These are phyloP conservation scores for Choristoneura rosaceana DNA, from an alignment of 2,888 invertebrate species.

Conservation along the genomic window DNA sequence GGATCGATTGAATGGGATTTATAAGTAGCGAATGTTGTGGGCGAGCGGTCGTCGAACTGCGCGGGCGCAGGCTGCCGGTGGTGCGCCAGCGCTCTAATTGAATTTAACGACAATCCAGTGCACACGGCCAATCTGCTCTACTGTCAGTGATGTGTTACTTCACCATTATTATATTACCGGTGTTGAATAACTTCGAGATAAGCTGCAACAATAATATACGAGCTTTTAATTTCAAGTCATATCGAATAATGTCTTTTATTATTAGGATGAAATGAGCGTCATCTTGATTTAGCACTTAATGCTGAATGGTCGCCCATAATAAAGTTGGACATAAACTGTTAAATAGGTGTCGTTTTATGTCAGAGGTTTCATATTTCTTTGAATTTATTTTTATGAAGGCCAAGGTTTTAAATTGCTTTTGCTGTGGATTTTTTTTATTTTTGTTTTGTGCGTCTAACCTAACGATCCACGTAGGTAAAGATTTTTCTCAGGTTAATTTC, in stretches of 20 bases:
- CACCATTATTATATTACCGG: constrained; percentile 58
- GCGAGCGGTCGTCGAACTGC: constrained; percentile 85
- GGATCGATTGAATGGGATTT: constrained; percentile 81
- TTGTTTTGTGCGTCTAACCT: neutral
- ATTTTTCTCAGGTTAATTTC: constrained; percentile 42
- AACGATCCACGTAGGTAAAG: constrained; percentile 1
- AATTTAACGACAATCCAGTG: constrained; percentile 80
- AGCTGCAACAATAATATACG: constrained; percentile 49
- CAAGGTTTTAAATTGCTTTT: constrained; percentile 27
- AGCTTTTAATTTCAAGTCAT: constrained; percentile 56
- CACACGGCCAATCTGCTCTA: constrained; percentile 63
- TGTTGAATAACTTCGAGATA: constrained; percentile 54
- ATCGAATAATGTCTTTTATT: constrained; percentile 56
- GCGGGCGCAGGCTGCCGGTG: constrained; percentile 78
- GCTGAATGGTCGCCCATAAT: constrained; percentile 51
- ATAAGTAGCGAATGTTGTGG: constrained; percentile 77
- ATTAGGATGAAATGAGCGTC: constrained; percentile 46
- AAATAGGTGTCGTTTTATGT: constrained; percentile 55
- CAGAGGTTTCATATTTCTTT: constrained; percentile 56
- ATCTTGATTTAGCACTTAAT: constrained; percentile 60
- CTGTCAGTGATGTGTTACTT: constrained; percentile 66
- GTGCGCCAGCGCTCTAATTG: constrained; percentile 81
- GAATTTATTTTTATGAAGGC: constrained; percentile 48
- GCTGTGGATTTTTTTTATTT: constrained; percentile 11
- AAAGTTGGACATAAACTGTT: constrained; percentile 51